These are phyloP conservation scores for Coendou prehensilis DNA, from an alignment of 2,797 vertebrate species.

Conservation along the genomic window DNA sequence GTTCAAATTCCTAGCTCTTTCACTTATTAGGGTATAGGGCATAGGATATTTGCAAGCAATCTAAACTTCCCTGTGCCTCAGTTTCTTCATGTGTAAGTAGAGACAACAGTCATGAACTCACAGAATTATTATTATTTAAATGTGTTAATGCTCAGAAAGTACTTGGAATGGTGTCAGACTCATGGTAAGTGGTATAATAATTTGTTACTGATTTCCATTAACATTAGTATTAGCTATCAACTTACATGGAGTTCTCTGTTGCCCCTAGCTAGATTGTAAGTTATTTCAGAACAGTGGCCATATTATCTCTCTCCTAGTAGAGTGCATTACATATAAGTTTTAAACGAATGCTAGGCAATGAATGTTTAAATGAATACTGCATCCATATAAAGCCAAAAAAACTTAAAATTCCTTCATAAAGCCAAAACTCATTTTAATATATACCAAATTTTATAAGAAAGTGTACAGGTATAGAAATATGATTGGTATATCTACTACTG, in stretches of 20 bases:
- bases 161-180: background rate
- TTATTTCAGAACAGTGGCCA: conserved; percentile 23
- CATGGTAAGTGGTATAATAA: background rate
- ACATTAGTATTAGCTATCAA: background rate
- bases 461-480: background rate
- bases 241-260: background rate
- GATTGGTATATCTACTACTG: background rate
- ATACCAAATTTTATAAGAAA: background rate
- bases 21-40: background rate
- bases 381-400: conserved; percentile 23
- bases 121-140: background rate
- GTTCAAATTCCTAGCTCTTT: background rate
- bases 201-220: background rate
- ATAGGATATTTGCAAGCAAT: background rate
- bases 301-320: background rate
- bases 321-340: conserved; percentile 31
- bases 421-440: conserved; percentile 56
- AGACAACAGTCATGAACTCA: background rate
- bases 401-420: conserved; percentile 43
- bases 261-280: background rate
- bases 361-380: conserved; percentile 29
- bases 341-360: conserved; percentile 11
- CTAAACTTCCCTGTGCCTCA: background rate
- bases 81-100: conserved; percentile 42
- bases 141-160: background rate